phyloP scores from a whole-genome alignment of 2,888 invertebrate species.

The Drosophila picticornis region DNA sequence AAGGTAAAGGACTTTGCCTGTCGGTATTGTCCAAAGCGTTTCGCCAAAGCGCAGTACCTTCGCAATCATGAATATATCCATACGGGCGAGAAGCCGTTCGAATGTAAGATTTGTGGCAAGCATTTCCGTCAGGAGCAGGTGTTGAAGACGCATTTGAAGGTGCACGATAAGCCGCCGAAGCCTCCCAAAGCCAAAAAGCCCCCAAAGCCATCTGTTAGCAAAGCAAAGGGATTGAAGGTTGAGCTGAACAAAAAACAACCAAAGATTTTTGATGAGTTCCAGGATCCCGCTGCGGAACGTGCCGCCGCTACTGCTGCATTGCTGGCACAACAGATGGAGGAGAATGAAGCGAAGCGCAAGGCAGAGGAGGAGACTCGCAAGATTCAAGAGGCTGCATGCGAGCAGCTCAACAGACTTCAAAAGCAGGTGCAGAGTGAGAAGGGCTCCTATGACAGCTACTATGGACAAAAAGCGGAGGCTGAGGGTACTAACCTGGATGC shows the following conservation, averaged over 20 bases:
- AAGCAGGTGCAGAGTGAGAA: slow-evolving; percentile 65
- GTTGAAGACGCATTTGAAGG: slow-evolving; percentile 82
- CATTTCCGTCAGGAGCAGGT: slow-evolving; percentile 83
- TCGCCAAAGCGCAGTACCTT: slow-evolving; percentile 83
- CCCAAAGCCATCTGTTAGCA: slow-evolving; percentile 58
- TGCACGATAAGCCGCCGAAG: slow-evolving; percentile 75
- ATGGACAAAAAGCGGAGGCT: slow-evolving; percentile 68
- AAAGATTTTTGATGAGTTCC: slow-evolving; percentile 72
- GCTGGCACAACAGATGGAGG: slow-evolving; percentile 80
- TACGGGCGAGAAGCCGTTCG: slow-evolving; percentile 84
- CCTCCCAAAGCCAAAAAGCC: slow-evolving; percentile 60
- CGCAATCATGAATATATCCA: slow-evolving; percentile 84
- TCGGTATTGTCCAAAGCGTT: slow-evolving; percentile 82
- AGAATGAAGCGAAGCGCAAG: slow-evolving; percentile 78
- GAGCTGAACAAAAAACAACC: slow-evolving; percentile 64
- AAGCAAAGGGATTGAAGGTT: slow-evolving; percentile 53
- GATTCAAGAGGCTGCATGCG: slow-evolving; percentile 81
- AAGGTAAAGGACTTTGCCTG: slow-evolving; percentile 84
- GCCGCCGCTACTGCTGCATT: slow-evolving; percentile 81
- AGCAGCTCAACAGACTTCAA: slow-evolving; percentile 75
- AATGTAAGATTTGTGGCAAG: slow-evolving; percentile 81
- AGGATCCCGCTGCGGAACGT: slow-evolving; percentile 73
- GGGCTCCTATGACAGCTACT: slow-evolving; percentile 71
- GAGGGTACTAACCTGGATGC: slow-evolving; percentile 57
- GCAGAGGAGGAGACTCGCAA: slow-evolving; percentile 76